phyloP scores from a whole-genome alignment of 1,140 invertebrate genomes.

The Nymphalis io region DNA sequence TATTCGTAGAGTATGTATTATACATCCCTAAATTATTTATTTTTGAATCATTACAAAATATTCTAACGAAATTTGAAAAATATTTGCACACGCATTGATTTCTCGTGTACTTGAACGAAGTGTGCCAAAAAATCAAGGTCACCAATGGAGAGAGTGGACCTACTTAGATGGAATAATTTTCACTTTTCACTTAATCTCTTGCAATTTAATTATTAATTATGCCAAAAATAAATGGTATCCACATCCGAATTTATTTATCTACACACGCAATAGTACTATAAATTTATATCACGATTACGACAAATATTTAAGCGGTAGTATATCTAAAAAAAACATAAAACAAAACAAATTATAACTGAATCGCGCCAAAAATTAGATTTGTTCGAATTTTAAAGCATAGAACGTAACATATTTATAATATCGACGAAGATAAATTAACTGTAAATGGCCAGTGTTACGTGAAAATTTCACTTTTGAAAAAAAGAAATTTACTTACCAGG shows the following conservation, averaged over 20 bases:
- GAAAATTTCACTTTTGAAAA: slow-evolving; percentile 51
- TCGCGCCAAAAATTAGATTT: neutral
- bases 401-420: neutral
- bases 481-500: slow-evolving; percentile 51
- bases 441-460: slow-evolving; percentile 35
- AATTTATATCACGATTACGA: neutral
- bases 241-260: neutral
- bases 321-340: neutral
- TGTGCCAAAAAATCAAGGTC: slow-evolving; percentile 48
- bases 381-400: neutral
- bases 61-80: neutral
- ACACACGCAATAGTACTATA: neutral
- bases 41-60: slow-evolving; percentile 9
- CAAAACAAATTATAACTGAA: neutral
- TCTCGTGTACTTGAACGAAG: slow-evolving; percentile 12
- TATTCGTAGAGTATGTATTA: no score
- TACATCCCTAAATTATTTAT: no score
- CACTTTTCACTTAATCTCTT: slow-evolving; percentile 32
- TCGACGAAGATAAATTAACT: neutral
- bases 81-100: slow-evolving; percentile 10
- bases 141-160: slow-evolving; percentile 39
- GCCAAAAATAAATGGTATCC: neutral
- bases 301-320: neutral
- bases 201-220: neutral
- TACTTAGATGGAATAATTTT: slow-evolving; percentile 39